Base-by-base conservation (phyloP, 2,888 invertebrate species). In the Athalia circularis region DNA sequence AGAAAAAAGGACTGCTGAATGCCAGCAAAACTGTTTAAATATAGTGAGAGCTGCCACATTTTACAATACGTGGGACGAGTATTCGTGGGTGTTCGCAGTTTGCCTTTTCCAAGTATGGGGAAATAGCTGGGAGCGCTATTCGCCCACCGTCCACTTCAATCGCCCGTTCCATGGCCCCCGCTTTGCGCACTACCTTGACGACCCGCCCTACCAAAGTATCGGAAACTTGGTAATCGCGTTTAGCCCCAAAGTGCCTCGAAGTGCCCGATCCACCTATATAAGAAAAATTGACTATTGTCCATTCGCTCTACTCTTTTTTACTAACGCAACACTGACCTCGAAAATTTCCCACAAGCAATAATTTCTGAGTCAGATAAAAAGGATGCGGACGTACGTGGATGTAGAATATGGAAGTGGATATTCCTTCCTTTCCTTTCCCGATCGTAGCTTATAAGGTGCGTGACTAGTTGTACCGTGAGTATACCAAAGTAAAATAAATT, bases 151-250 rank as follows among this genome's bases (percentile, higher is more conserved):
- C 72, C 72, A 72, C 72, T 72, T 59, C 72, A 72, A 72, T 72
- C 72, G 72, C 47, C 68, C 72, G 15, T 72, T 3, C 72, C 59
- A 57, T 59, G n/a, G 11, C 57, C 48, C 45, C 52, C 45, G 47
- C 45, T 15, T 59, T 68, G 52, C 43, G 47, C 72, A 59, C 47
- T 43, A 59, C 57, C 72, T 59, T 57, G 72, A 72, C 72, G 72
- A 72, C 72, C 47, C 59, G 45, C 47, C 59, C 47, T 47, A 59
- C 57, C 45, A 43, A 52, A 72, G 72, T 72, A 72, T 72, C 72
- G 72, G 72, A 72, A 72, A 72, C 57, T 72, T 72, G 72, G 72
- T 72, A 72, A 72, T 72, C 72, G 72, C 72, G 72, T 72, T 72
- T 59, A 47, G 59, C 72, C 72, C 57, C 59, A 72, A 72, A 72